phyloP scores from a whole-genome alignment of 2,888 invertebrate species.

The Ennomos quercinarius region DNA sequence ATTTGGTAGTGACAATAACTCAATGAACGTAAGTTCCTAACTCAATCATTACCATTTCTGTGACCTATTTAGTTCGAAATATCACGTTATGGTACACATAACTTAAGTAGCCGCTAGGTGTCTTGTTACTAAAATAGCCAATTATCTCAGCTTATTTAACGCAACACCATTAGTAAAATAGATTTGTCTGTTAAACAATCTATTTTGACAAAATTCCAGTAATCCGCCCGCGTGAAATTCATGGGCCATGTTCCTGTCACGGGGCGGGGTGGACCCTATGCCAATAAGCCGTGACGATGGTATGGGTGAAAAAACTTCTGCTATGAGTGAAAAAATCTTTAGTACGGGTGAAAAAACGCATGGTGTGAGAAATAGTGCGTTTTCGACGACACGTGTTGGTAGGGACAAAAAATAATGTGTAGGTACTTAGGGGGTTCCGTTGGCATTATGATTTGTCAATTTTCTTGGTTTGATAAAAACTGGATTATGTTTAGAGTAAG shows the following conservation, averaged over 20 bases:
- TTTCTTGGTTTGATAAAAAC: no score
- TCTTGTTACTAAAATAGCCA: no score
- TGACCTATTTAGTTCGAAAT: no score
- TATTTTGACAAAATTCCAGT: conserved; percentile 57
- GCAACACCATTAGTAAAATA: conserved; percentile 13
- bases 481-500: no score
- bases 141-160: no score
- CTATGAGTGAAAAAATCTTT: neutral
- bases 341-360: conserved; percentile 35
- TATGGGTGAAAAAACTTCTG: no score
- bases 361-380: conserved; percentile 42
- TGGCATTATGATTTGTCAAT: neutral
- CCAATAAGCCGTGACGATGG: conserved; percentile 50
- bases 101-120: no score
- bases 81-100: no score
- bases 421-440: conserved; percentile 21
- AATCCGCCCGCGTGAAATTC: conserved; percentile 79
- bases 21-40: no score
- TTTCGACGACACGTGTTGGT: conserved; percentile 38
- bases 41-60: no score
- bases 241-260: conserved; percentile 57
- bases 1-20: no score
- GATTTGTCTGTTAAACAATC: conserved; percentile 11
- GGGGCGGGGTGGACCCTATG: conserved; percentile 40
- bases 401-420: conserved; percentile 15